Conservation (phyloP, 2,888 invertebrate genomes). For the Schizaphis graminum region DNA sequence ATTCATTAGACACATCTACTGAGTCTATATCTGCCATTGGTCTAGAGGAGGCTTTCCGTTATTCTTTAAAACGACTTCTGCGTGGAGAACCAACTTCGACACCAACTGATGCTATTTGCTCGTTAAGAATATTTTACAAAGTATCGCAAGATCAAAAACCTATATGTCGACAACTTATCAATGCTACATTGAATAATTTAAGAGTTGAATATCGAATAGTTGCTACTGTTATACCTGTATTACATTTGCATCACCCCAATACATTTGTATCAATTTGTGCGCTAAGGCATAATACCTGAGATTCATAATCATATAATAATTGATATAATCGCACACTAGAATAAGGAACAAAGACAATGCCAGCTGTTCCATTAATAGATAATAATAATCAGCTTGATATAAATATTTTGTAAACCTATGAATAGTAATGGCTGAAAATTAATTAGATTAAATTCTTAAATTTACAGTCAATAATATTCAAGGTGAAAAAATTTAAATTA, state of each 20-base stretch:
- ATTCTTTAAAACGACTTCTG: constrained; percentile 73
- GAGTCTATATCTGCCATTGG: constrained; percentile 71
- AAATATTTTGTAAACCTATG: constrained; percentile 33
- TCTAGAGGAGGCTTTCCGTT: constrained; percentile 73
- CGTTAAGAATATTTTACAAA: constrained; percentile 67
- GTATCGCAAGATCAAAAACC: constrained; percentile 62
- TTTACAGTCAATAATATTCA: constrained; percentile 21
- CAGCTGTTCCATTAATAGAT: constrained; percentile 24
- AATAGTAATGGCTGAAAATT: constrained; percentile 2
- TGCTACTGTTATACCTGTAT: constrained; percentile 84
- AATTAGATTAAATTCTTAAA: not conserved
- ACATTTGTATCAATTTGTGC: constrained; percentile 88
- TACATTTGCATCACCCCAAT: constrained; percentile 83
- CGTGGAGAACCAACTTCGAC: constrained; percentile 70
- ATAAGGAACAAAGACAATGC: constrained; percentile 50
- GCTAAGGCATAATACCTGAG: constrained; percentile 77
- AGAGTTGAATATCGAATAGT: constrained; percentile 73
- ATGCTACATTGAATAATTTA: constrained; percentile 66
- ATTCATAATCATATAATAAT: constrained; percentile 20
- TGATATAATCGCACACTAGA: constrained; percentile 48
- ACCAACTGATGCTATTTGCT: constrained; percentile 65
- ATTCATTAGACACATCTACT: constrained; percentile 67
- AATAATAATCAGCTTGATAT: constrained; percentile 52
- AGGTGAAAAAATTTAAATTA: constrained; percentile 35
- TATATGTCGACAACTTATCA: constrained; percentile 66